These are phyloP conservation scores for Sesia bembeciformis DNA, from an alignment of 2,888 invertebrate species.

Conservation along the genomic window DNA sequence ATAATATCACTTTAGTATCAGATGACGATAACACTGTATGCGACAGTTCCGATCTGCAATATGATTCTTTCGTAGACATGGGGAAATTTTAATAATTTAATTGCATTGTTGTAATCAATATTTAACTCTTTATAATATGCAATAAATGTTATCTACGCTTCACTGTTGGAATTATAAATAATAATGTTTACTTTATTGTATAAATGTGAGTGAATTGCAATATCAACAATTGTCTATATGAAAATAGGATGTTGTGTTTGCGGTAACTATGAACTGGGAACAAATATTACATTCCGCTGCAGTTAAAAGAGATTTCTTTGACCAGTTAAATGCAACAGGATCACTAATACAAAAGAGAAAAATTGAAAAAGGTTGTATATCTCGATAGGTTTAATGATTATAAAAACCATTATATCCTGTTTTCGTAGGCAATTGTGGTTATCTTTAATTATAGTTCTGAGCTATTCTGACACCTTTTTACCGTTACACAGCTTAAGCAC, in stretches of 20 bases:
- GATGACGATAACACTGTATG: constrained; percentile 39
- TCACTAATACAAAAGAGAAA: too few species aligned
- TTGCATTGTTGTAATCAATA: background rate
- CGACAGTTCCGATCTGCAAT: constrained; percentile 59
- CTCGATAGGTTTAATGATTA: too few species aligned
- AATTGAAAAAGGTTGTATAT: too few species aligned
- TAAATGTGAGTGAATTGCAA: constrained; percentile 14
- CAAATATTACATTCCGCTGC: constrained; percentile 3
- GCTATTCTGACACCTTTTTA: constrained; percentile 50
- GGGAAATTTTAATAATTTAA: constrained; percentile 52
- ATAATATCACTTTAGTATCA: constrained; percentile 16
- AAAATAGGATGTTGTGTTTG: constrained; percentile 10
- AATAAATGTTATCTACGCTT: constrained; percentile 32
- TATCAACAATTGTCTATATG: constrained; percentile 4
- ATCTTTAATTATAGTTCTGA: constrained; percentile 19
- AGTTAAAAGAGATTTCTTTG: too few species aligned
- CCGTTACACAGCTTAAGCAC: constrained; percentile 57
- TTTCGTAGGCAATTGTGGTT: background rate
- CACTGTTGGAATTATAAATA: constrained; percentile 23
- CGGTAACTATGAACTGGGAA: background rate
- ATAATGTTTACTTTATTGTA: constrained; percentile 8
- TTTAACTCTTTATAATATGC: constrained; percentile 7
- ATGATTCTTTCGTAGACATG: constrained; percentile 71
- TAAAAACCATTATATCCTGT: too few species aligned
- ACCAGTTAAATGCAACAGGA: too few species aligned